A percentile compares a stretch with the other conserved stretches of the same genome.
Evolutionary conservation across 2,888 invertebrate genomes (phyloP).

Genomic region (Xanthia icteritia): DNA sequence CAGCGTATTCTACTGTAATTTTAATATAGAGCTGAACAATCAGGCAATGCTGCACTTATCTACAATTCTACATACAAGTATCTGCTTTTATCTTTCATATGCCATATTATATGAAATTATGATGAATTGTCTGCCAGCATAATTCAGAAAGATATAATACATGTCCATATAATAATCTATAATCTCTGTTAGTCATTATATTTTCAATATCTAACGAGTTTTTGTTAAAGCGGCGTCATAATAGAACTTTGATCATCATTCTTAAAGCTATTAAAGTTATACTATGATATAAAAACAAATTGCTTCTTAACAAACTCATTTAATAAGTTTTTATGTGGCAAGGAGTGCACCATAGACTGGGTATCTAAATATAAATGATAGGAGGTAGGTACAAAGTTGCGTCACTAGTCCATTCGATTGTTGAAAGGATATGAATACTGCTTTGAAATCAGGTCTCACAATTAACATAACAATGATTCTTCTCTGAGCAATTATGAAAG

Average conservation of each 20-base stretch:
- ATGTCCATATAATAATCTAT: not conserved
- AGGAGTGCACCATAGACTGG: slow-evolving; percentile 18
- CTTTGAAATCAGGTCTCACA: slow-evolving; percentile 59
- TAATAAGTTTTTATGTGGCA: slow-evolving; percentile 26
- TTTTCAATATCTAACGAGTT: slow-evolving; percentile 22
- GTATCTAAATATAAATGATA: slow-evolving; percentile 35
- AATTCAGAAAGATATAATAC: slow-evolving; percentile 5
- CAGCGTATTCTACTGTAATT: not conserved
- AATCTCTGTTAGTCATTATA: not conserved
- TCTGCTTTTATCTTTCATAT: slow-evolving; percentile 17
- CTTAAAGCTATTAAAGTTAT: slow-evolving; percentile 24
- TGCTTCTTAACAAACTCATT: slow-evolving; percentile 20
- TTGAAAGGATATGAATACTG: slow-evolving; percentile 50
- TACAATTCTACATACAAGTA: not conserved
- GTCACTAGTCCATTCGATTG: slow-evolving; percentile 51
- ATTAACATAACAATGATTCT: slow-evolving; percentile 65
- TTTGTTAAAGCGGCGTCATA: slow-evolving; percentile 11
- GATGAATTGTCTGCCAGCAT: not conserved
- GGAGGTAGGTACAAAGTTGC: slow-evolving; percentile 27
- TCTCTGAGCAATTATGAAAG: slow-evolving; percentile 40
- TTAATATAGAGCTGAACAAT: slow-evolving; percentile 10
- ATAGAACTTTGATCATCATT: slow-evolving; percentile 3
- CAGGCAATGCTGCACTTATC: slow-evolving; percentile 23
- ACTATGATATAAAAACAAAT: slow-evolving; percentile 43
- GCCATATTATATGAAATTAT: slow-evolving; percentile 1